phyloP scores from a whole-genome alignment of 2,113 vertebrate genomes.

The Epinephelus lanceolatus region DNA sequence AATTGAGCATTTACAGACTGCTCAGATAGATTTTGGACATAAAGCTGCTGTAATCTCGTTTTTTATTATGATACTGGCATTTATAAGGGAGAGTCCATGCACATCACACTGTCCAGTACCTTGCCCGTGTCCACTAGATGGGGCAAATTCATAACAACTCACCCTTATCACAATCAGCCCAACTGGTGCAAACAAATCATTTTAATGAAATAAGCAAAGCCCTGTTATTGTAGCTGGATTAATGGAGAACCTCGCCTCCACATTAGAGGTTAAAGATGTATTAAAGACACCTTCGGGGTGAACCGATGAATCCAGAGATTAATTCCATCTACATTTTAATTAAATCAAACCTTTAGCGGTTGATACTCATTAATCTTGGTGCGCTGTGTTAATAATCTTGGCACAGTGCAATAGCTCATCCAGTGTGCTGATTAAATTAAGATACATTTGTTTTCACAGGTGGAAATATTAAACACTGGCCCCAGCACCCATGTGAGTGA shows the following conservation, averaged over 20 bases:
- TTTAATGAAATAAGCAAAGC: background rate
- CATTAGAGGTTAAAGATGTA: conserved; percentile 23
- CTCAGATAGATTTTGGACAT: background rate
- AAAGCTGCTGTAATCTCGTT: background rate
- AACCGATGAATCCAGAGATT: conserved; percentile 14
- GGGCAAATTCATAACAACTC: background rate
- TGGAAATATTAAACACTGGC: background rate
- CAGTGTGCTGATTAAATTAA: conserved; percentile 28
- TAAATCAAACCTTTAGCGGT: conserved; percentile 26
- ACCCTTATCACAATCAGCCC: background rate
- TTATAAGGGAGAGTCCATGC: background rate
- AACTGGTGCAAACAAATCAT: background rate
- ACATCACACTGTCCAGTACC: background rate
- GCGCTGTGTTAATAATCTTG: background rate
- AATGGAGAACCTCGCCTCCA: background rate
- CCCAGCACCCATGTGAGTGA: background rate
- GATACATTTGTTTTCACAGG: background rate
- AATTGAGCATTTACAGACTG: background rate
- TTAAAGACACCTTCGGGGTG: conserved; percentile 15
- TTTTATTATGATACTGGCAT: background rate
- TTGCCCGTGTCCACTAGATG: background rate
- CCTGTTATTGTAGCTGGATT: background rate
- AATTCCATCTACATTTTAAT: conserved; percentile 21
- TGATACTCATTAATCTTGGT: conserved; percentile 1
- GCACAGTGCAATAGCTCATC: background rate